Percentiles rank a stretch among this genome's conserved stretches.
These are phyloP conservation scores for Rotaria macrura DNA, from an alignment of 2,888 invertebrate genomes.

Conservation along the genomic window DNA sequence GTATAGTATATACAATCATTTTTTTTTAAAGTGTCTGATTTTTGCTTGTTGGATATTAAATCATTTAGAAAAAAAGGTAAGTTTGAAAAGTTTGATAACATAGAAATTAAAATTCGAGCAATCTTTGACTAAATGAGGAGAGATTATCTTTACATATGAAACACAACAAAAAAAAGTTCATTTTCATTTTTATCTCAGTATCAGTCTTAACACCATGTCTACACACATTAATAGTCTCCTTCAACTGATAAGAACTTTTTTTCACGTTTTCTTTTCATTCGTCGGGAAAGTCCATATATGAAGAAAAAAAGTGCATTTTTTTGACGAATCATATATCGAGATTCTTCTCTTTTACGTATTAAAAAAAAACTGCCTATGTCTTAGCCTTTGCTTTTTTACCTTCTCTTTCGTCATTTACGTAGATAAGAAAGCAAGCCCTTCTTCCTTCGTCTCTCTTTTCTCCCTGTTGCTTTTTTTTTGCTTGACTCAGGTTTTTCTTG, in stretches of 20 bases:
- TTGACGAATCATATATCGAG: neutral
- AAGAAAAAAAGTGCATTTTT: neutral
- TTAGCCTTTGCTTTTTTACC: neutral
- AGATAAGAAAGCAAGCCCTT: slow-evolving; percentile 1
- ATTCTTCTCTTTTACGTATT: neutral
- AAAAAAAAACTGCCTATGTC: neutral
- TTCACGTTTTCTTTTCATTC: neutral
- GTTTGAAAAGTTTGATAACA: neutral
- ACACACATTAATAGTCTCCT: neutral
- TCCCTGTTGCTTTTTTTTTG: neutral
- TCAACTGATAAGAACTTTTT: slow-evolving; percentile 10
- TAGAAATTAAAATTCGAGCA: neutral
- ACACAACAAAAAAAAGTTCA: neutral
- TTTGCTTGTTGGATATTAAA: neutral
- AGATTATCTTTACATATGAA: neutral
- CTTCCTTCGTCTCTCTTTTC: neutral
- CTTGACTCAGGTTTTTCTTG: slow-evolving; percentile 15
- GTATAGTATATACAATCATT: neutral
- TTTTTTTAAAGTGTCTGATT: neutral
- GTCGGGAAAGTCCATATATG: neutral
- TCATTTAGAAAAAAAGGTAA: neutral
- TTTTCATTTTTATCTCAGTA: neutral
- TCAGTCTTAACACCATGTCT: neutral
- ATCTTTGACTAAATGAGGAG: neutral
- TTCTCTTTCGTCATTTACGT: neutral